Conservation (phyloP, 2,113 vertebrate species). For the Poicephalus gulielmi region DNA sequence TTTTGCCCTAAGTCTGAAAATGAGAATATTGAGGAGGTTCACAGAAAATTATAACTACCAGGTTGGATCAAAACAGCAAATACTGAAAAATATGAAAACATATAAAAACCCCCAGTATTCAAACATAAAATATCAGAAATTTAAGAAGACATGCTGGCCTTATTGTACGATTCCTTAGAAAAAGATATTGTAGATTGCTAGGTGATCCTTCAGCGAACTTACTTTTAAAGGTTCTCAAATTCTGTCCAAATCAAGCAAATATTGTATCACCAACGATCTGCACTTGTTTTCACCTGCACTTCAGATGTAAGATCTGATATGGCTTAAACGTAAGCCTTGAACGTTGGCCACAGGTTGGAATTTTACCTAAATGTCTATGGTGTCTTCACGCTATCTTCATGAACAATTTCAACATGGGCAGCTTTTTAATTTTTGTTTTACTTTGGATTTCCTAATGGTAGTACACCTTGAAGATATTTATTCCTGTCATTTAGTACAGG, state of each 20-base stretch:
- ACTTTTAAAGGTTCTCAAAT: background rate
- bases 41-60: background rate
- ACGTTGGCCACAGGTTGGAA: background rate
- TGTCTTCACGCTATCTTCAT: background rate
- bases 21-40: background rate
- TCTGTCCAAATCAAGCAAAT: background rate
- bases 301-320: background rate
- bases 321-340: background rate
- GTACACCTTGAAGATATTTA: background rate
- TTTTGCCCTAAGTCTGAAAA: background rate
- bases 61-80: background rate
- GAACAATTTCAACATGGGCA: background rate
- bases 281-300: background rate
- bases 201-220: background rate
- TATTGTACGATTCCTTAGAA: background rate
- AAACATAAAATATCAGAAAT: background rate
- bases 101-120: accelerated
- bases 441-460: background rate
- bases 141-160: background rate
- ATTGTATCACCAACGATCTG: background rate
- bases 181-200: background rate
- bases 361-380: background rate
- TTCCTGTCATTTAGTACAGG: background rate
- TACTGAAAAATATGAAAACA: background rate
- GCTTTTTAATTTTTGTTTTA: background rate